Conservation (phyloP, 2,113 vertebrate genomes). For the Pelodiscus sinensis region DNA sequence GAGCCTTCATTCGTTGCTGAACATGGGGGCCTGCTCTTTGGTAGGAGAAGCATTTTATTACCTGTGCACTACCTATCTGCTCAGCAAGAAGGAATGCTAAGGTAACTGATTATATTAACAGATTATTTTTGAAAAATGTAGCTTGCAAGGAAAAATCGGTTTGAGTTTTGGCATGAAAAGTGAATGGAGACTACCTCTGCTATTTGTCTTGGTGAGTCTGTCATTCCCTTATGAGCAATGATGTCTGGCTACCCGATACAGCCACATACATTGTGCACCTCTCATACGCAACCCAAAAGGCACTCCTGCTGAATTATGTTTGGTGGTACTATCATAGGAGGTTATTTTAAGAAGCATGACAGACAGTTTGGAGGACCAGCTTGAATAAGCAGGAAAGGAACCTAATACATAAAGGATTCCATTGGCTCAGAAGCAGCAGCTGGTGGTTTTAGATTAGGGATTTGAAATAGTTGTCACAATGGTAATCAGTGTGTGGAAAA, state of each 20-base stretch:
- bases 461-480: neutral
- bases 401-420: neutral
- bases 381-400: neutral
- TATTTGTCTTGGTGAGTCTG: constrained; percentile 46
- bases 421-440: neutral
- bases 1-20: constrained; percentile 15
- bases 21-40: neutral
- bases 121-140: constrained; percentile 40
- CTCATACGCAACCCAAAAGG: neutral
- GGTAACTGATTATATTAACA: constrained; percentile 20
- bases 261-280: neutral
- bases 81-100: neutral
- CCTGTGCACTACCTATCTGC: neutral
- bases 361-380: rapidly evolving
- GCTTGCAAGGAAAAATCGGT: constrained; percentile 3
- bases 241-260: neutral
- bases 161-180: constrained; percentile 8
- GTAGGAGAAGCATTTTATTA: constrained; percentile 42
- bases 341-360: neutral
- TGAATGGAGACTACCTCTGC: neutral
- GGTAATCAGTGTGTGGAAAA: neutral
- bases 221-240: neutral
- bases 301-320: neutral
- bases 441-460: neutral
- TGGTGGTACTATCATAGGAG: neutral